Evolutionary conservation across 2,113 vertebrate species (phyloP), one percentile per base, ranked within the genome.

Genomic region (Falcunculus frontatus): DNA sequence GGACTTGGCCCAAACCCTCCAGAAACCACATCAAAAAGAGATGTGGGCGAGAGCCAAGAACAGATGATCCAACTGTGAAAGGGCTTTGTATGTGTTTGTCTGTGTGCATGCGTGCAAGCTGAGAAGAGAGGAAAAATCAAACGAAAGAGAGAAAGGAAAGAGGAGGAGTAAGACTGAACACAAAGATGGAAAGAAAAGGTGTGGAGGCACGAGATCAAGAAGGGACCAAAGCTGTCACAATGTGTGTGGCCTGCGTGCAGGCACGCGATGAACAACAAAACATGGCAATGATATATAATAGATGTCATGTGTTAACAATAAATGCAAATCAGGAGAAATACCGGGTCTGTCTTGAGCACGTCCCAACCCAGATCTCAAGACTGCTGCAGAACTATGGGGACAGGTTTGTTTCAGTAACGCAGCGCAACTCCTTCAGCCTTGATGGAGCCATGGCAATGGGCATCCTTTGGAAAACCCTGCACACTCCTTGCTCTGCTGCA

Each of bases 21-120:
- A 98, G 97, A 98, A 98, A 98, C 98, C 97, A 97, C 98, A 98
- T 98, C 98, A 98, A 98, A 98, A 97, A 97, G 92, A 89, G 91
- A 96, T 89, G 94, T 95, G 98, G 96, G 95, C 78, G 95, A 84
- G 90, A 97, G 98, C 97, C 97, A 97, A 98, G 92, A 97, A 57
- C 97, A 97, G 97, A 98, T 94, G 96, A 80, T 98, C 96, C 97
- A 97, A 98, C 97, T 98, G 96, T 93, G 96, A 96, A 89, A 95
- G 96, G 94, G 86, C 94, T 93, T 63, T 93, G 82, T 86, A 41
- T 89, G 82, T 67, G 86, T 77, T 79, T 73, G 87, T 73, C 73
- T 26, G 53, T 82, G 67, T 35, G 65, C 42, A 69, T 93, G 87
- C 69, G 73, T 80, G 75, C 10, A 35, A 94, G 62, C 75, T 0